Evolutionary conservation across 1,140 invertebrate species (phyloP), one percentile per base, ranked within the genome.

Genomic region (Conus betulinus): DNA sequence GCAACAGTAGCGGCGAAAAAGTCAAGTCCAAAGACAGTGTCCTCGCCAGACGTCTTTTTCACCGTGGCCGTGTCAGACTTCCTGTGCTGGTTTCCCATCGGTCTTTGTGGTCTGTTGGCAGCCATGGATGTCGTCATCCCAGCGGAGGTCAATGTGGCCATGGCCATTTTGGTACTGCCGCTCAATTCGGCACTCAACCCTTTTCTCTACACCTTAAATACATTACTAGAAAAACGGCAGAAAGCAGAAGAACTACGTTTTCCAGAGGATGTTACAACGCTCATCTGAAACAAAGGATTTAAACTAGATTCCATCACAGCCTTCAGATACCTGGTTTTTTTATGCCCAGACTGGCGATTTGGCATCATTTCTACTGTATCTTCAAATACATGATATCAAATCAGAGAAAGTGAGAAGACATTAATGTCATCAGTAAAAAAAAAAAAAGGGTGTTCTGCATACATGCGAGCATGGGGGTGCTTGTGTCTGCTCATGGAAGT

Each of bases 71-170:
- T 78, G 25, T 78, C 76, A 0, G 76, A 78, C 8, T 78, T 78
- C 17, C 39, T 78, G 25, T 78, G 76, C 76, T 78, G 76, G 76
- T 78, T 78, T 51, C 76, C 76, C 25, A 39, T 78, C 76, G 76
- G 76, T 7, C 10, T 78, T n/a, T 51, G 25, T 13, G 76, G 76
- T 23, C 25, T 78, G 76, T 1, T 78, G 76, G 76, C 76, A 1
- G 25, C 76, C 76, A 39, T 51, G 4, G 76, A 17, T 39, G 39
- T 51, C 39, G 25, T 17, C 76, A 78, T 78, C 17, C 76, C 76
- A 13, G 76, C 25, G 25, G 76, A 78, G 25, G 76, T 78, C 76
- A 78, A 78, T 51, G 76, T 78, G n/a, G 76, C 25, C 76, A 78
- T 78, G 76, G 76, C 76, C 76, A 78, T 78, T 17, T 78, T 78